Conservation (phyloP, 1,140 invertebrate genomes). For the Lucilia cuprina region DNA sequence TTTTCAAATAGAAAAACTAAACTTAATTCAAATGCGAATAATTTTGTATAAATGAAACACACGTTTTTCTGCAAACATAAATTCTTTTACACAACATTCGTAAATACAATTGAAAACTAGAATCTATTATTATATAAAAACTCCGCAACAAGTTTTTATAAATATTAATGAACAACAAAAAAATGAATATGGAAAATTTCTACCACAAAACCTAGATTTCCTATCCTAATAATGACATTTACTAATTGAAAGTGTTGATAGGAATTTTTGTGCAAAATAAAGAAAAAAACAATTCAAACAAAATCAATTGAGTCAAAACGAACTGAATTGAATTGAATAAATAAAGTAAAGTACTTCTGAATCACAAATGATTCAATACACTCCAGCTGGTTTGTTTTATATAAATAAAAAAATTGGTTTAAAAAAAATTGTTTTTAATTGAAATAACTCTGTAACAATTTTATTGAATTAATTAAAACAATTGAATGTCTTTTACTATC, state of each 20-base stretch:
- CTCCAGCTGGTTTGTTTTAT: too few relatives aligned
- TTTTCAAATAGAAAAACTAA: too few relatives aligned
- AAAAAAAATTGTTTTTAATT: neutral
- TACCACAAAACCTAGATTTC: neutral
- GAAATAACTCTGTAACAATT: neutral
- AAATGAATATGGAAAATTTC: neutral
- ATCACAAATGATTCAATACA: neutral
- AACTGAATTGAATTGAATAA: neutral
- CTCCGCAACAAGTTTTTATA: too few relatives aligned
- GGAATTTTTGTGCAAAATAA: neutral
- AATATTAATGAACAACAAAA: too few relatives aligned
- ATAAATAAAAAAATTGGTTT: too few relatives aligned
- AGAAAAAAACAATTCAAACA: neutral
- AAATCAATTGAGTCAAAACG: neutral
- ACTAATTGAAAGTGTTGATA: conserved; percentile 9
- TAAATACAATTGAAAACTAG: too few relatives aligned
- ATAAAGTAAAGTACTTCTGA: neutral
- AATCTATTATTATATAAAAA: too few relatives aligned
- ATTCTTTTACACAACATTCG: too few relatives aligned
- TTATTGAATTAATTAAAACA: neutral
- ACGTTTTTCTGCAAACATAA: too few relatives aligned
- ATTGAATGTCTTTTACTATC: neutral
- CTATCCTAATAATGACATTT: neutral
- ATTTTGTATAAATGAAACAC: too few relatives aligned
- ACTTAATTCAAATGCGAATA: too few relatives aligned